Evolutionary conservation across 1,140 invertebrate genomes (phyloP).

Genomic region (Asbolus verrucosus): DNA sequence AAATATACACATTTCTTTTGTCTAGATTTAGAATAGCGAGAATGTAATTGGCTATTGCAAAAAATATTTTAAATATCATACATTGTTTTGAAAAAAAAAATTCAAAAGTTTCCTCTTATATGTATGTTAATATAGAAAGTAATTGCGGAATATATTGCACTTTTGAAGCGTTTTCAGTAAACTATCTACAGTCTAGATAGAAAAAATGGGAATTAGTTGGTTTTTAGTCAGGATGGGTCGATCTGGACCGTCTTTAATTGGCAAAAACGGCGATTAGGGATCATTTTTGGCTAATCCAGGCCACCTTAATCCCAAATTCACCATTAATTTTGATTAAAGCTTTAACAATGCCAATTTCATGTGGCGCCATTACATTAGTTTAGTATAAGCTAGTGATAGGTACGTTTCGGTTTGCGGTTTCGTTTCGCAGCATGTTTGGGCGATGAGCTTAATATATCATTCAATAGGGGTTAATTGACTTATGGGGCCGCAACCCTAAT

Average conservation of each 20-base stretch:
- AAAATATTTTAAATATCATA: too few relatives aligned
- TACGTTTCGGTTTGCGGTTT: conserved; percentile 34
- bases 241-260: conserved; percentile 18
- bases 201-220: conserved; percentile 4
- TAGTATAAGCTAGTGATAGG: conserved; percentile 31
- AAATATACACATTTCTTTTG: too few relatives aligned
- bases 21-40: too few relatives aligned
- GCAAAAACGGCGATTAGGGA: conserved; percentile 9
- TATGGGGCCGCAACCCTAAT: conserved; percentile 8
- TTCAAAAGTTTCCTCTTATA: too few relatives aligned
- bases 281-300: conserved; percentile 24
- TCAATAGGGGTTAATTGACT: conserved; percentile 20
- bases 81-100: too few relatives aligned
- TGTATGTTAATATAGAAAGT: too few relatives aligned
- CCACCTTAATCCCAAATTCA: conserved; percentile 12
- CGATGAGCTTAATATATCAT: conserved; percentile 38
- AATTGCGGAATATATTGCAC: neutral
- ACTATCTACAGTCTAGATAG: too few relatives aligned
- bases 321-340: conserved; percentile 36
- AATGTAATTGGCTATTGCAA: too few relatives aligned
- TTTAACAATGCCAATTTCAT: conserved; percentile 31
- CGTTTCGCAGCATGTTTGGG: conserved; percentile 16
- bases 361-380: conserved; percentile 29
- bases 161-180: too few relatives aligned
- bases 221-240: conserved; percentile 13